Evolutionary conservation across 2,888 invertebrate genomes (phyloP), one percentile per base, ranked within the genome.

Genomic region (Capitulum mitella): DNA sequence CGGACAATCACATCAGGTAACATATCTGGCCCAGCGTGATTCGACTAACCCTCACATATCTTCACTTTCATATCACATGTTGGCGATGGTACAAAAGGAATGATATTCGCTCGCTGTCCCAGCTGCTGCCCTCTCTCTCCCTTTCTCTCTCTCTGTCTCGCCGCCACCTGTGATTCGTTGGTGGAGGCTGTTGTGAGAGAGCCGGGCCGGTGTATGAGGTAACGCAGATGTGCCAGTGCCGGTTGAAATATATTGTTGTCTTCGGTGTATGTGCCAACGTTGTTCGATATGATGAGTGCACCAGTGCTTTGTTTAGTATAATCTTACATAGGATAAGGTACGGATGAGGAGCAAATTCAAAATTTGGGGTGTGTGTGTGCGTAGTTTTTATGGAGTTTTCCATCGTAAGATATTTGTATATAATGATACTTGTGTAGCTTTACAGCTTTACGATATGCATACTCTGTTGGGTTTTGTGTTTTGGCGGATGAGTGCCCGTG

Each of bases 191-290:
- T 70, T 70, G 22, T 40, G 40, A 34, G 40, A 22, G 37, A 19
- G 64, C 64, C 64, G 29, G 64, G 64, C 34, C n/a, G 64, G 32
- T 29, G 32, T 14, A 32, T 34, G 32, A 19, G 16, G 32, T 29
- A 6, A 5, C 3, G 19, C 34, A 34, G 64, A 34, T 64, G 64
- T 34, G 26, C 34, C 64, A 37, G 64, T 12, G 22, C 12, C 26
- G 40, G 70, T 37, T 34, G 40, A n/a, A 22, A 70, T 70, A 58
- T 70, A 40, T 70, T 70, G 70, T 70, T 70, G 70, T 70, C 70
- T 70, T 70, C 70, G 70, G 70, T 70, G 70, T 70, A 70, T 70
- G 70, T 70, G 70, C 70, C 70, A 70, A 70, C 70, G 70, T 70
- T 70, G 40, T 70, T 40, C 40, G 40, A 70, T 70, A 22, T 40